Evolutionary conservation across 1,140 invertebrate genomes (phyloP), one percentile per base, ranked within the genome.

Genomic region (Lepidurus apus): DNA sequence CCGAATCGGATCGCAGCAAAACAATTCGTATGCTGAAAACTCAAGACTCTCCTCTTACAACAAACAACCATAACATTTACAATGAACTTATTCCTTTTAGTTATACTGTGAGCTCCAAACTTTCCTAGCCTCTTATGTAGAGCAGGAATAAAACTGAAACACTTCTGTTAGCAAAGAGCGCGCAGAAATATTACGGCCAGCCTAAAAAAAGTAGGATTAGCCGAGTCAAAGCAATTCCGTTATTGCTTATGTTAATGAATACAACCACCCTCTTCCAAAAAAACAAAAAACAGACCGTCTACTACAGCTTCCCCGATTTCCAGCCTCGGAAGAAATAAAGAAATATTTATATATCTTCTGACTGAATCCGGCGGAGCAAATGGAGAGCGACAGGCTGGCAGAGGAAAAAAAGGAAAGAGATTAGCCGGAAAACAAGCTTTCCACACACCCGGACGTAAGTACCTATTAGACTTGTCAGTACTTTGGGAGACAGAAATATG

Each of bases 321-420:
- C 17, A 7, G 53, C 13, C 7, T 21, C 8, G 53, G 53, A 13
- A 65, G 53, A 65, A 65, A 65, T 65, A 65, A 21, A 65, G 21
- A 65, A 21, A 65, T n/a, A 4, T 34, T 3, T 34, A 34, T n/a
- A 65, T 65, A 65, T 65, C 53, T 65, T 13, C 21, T 9, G 21
- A 13, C 53, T 7, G 53, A n/a, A 65, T 65, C 53, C 7, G 73
- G 73, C 53, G 75, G 43, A 75, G n/a, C 76, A 77, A 74, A 42
- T 11, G 65, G 75, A 75, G 43, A 78, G 73, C 78, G 77, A 79
- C 43, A 65, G 78, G 26, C n/a, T 77, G 79, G 65, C 17, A 26
- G 78, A 53, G 73, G 74, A 26, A 76, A 45, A 75, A 77, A 81
- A 76, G 77, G 80, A 80, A 73, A 82, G 77, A 80, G 77, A 79